Evolutionary conservation across 2,113 vertebrate species (phyloP).

Genomic region (Scytalopus superciliaris): DNA sequence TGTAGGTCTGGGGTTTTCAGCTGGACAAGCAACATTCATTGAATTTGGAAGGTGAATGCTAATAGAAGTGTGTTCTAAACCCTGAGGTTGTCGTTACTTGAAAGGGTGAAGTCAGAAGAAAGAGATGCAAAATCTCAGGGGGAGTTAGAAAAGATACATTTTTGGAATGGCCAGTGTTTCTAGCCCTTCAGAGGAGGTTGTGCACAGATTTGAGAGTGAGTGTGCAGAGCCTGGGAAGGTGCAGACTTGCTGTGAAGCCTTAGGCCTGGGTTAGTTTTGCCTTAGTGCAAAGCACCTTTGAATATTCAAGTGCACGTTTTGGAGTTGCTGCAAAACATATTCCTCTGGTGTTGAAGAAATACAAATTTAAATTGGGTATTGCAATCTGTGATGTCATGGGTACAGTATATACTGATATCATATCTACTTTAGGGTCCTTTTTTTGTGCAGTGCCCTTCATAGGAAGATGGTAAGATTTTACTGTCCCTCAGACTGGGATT

Average conservation of each 20-base stretch:
- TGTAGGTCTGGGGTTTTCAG: background rate
- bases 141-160: background rate
- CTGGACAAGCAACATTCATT: background rate
- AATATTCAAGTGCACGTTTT: background rate
- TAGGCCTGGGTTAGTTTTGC: background rate
- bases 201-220: background rate
- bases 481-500: rapidly evolving
- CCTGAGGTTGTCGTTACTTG: background rate
- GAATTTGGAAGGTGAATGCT: background rate
- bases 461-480: background rate
- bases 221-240: rapidly evolving
- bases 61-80: background rate
- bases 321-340: background rate
- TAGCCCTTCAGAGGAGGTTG: background rate
- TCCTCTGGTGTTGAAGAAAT: background rate
- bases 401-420: background rate
- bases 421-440: background rate
- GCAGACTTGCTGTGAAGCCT: background rate
- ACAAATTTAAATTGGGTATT: background rate
- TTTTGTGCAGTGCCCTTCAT: background rate
- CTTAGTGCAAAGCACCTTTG: background rate
- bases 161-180: background rate
- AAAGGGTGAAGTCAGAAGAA: background rate
- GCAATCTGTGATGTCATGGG: background rate
- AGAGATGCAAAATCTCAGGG: background rate